These are phyloP conservation scores for Hippoglossus stenolepis DNA, from an alignment of 2,113 vertebrate genomes.

Conservation along the genomic window DNA sequence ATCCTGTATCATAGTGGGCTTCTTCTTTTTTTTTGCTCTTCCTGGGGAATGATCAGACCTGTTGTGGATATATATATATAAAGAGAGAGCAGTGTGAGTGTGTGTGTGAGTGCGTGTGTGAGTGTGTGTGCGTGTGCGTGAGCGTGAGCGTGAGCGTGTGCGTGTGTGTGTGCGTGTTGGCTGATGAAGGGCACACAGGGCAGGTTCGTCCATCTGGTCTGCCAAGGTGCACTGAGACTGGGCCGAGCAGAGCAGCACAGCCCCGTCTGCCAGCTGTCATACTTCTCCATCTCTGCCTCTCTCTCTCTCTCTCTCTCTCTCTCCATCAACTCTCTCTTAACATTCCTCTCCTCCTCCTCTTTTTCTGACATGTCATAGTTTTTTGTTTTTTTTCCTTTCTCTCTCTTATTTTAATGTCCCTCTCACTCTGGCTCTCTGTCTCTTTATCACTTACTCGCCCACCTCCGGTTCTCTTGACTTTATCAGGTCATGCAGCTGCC, in stretches of 20 bases:
- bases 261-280: conserved; percentile 64
- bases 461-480: conserved; percentile 51
- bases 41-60: background rate
- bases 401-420: conserved; percentile 47
- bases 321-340: conserved; percentile 32
- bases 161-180: background rate
- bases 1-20: conserved; percentile 28
- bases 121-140: background rate
- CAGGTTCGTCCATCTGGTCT: conserved; percentile 66
- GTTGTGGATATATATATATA: background rate
- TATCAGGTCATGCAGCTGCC: conserved; percentile 63
- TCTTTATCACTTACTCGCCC: conserved; percentile 40
- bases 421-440: conserved; percentile 30
- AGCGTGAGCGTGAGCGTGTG: no score
- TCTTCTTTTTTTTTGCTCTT: background rate
- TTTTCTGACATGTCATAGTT: conserved; percentile 20
- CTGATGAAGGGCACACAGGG: conserved; percentile 57
- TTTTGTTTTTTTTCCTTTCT: conserved; percentile 44
- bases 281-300: conserved; percentile 34
- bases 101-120: background rate
- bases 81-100: background rate
- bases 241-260: background rate
- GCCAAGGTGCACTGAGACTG: conserved; percentile 59
- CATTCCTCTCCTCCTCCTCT: conserved; percentile 1
- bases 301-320: conserved; percentile 7